Base-by-base conservation (phyloP, 1,140 invertebrate species). In the Micrasema minimum region DNA sequence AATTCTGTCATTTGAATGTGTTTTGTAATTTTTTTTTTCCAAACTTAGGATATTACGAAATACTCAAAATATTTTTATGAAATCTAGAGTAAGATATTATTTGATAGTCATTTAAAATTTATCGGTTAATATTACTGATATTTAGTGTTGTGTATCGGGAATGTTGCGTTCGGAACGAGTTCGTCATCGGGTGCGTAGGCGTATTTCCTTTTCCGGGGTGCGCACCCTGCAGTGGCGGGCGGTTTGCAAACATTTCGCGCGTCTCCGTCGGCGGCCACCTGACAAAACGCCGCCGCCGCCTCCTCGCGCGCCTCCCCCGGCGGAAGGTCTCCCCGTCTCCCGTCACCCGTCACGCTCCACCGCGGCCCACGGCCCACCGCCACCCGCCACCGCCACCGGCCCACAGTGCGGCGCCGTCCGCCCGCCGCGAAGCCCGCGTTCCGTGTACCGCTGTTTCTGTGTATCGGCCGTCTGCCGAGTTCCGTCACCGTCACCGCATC, bases 161-260 rank as follows among this genome's bases (percentile, higher is more conserved):
- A n/a, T n/a, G n/a, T n/a, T n/a, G n/a, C n/a, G n/a, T n/a, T n/a
- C n/a, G n/a, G n/a, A 31, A 31, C 26, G 7, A 31, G 26, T 31
- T 31, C 26, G 7, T 31, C 26, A 31, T 31, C 26, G 26, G 26
- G 26, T n/a, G n/a, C n/a, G n/a, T n/a, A 31, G 26, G 26, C 26
- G n/a, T n/a, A n/a, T 31, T 31, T 31, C 3, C 2, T 31, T 31
- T 31, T 31, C 26, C 26, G 26, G 26, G 26, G 26, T 31, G 26
- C 7, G 2, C 18, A 26, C 59, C 59, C 59, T 64, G 59, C 41
- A 10, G 43, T 22, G 59, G 43, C 59, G 59, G 59, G 59, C 59
- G 59, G 59, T 64, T 64, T 64, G 59, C 59, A 64, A 64, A 45
- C 59, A 64, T 64, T 64, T 64, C 59, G 59, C 59, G 59, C 59